Conservation (phyloP, 2,113 vertebrate genomes). For the Crotalus tigris region DNA sequence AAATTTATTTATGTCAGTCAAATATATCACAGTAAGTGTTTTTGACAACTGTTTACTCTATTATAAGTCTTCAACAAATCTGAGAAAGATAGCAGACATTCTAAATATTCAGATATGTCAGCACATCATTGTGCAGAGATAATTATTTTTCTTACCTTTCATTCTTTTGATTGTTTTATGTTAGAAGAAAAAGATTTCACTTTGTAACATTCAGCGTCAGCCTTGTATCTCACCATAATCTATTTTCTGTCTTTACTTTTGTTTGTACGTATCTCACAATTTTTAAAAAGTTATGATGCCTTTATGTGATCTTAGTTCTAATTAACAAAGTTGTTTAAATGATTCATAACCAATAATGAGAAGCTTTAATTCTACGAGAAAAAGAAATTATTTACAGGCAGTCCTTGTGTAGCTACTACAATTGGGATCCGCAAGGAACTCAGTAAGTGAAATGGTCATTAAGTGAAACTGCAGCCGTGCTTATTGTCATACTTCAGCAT, state of each 20-base stretch:
- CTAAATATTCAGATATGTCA: conserved; percentile 11
- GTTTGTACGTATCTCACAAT: background rate
- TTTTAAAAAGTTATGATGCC: background rate
- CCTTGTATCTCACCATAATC: background rate
- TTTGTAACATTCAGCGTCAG: background rate
- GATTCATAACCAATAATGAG: background rate
- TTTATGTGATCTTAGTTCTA: background rate
- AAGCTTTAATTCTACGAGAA: background rate
- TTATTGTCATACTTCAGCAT: background rate
- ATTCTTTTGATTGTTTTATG: conserved; percentile 16
- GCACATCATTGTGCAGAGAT: conserved; percentile 14
- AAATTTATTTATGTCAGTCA: conserved; percentile 15
- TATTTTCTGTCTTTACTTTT: background rate
- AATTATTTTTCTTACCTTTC: conserved; percentile 21
- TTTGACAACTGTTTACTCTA: conserved; percentile 28
- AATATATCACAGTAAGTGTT: conserved; percentile 23
- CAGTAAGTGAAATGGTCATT: background rate
- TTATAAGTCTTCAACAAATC: conserved; percentile 34
- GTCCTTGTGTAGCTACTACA: background rate
- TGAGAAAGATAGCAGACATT: conserved; percentile 18
- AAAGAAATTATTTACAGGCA: background rate
- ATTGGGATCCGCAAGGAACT: background rate
- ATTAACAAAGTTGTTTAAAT: background rate
- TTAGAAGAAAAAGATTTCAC: background rate
- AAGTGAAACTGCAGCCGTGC: background rate